Evolutionary conservation across 1,140 invertebrate species (phyloP).

Genomic region (Octopus bimaculoides): DNA sequence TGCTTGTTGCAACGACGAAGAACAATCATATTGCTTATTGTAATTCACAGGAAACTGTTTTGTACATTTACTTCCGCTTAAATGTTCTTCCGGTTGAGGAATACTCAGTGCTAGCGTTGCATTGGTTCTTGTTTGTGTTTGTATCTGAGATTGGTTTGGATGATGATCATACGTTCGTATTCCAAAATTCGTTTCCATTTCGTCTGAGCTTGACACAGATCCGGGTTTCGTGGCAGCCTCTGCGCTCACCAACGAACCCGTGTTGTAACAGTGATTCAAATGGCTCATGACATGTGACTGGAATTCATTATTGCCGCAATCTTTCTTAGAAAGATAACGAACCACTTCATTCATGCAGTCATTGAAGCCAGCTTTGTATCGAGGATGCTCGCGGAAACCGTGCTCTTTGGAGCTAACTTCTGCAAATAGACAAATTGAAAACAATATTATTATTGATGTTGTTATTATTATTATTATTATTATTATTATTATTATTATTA

Average conservation of each 20-base stretch:
- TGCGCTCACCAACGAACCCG: neutral
- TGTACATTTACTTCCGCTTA: neutral
- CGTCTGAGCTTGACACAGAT: conserved; percentile 11
- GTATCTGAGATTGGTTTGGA: neutral
- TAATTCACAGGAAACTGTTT: no score
- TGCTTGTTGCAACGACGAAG: neutral
- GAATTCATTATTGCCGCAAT: conserved; percentile 77
- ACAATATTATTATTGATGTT: neutral
- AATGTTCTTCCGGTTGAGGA: neutral
- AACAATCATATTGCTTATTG: no score
- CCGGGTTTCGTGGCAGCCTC: conserved; percentile 21
- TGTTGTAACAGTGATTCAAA: conserved; percentile 23
- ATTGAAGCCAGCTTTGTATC: conserved; percentile 80
- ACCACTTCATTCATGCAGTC: conserved; percentile 84
- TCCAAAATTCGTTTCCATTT: conserved; percentile 17
- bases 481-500: no score
- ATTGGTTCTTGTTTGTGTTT: conserved; percentile 14
- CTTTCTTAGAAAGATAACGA: conserved; percentile 77
- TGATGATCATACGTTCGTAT: conserved; percentile 8
- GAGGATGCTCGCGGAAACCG: conserved; percentile 64
- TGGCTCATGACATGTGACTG: conserved; percentile 38
- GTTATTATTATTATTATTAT: no score
- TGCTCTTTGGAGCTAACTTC: conserved; percentile 68
- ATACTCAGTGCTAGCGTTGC: neutral
- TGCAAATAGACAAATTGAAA: conserved; percentile 60